A percentile compares a stretch with the other conserved stretches of the same genome.
Conservation (phyloP, 2,888 invertebrate species). For the Drosophila yooni region DNA sequence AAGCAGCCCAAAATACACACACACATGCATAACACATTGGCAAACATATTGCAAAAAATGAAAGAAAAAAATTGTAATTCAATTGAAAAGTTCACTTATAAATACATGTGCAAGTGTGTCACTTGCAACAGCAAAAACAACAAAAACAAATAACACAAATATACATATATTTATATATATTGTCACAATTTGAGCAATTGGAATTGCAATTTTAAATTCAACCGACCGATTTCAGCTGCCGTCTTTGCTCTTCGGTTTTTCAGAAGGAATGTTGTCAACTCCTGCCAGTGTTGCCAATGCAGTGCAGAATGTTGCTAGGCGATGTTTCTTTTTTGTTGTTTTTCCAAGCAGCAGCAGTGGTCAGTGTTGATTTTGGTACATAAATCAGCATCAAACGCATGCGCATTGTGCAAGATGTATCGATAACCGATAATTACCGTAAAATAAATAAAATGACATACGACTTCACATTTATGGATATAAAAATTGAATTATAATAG, state of each 20-base stretch:
- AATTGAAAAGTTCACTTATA: conserved; percentile 16
- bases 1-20: neutral
- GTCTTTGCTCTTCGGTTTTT: conserved; percentile 35
- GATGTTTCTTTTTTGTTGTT: conserved; percentile 5
- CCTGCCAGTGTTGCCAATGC: conserved; percentile 34
- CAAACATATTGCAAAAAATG: conserved; percentile 25
- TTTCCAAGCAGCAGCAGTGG: neutral
- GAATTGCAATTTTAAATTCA: conserved; percentile 13
- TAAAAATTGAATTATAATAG: neutral
- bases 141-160: conserved; percentile 4
- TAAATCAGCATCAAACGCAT: neutral
- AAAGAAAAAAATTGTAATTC: conserved; percentile 10
- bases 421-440: conserved; percentile 10
- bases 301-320: conserved; percentile 27
- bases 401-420: conserved; percentile 1
- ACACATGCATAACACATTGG: conserved; percentile 4
- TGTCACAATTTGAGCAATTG: conserved; percentile 10
- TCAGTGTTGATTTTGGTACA: conserved; percentile 2
- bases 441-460: neutral
- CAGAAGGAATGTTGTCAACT: conserved; percentile 42
- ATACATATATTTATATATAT: conserved; percentile 3
- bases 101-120: conserved; percentile 12
- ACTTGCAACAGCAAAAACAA: conserved; percentile 13
- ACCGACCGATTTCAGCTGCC: conserved; percentile 52
- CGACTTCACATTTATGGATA: neutral